Evolutionary conservation across 2,113 vertebrate species (phyloP).

Genomic region (Antechinus stuartii): DNA sequence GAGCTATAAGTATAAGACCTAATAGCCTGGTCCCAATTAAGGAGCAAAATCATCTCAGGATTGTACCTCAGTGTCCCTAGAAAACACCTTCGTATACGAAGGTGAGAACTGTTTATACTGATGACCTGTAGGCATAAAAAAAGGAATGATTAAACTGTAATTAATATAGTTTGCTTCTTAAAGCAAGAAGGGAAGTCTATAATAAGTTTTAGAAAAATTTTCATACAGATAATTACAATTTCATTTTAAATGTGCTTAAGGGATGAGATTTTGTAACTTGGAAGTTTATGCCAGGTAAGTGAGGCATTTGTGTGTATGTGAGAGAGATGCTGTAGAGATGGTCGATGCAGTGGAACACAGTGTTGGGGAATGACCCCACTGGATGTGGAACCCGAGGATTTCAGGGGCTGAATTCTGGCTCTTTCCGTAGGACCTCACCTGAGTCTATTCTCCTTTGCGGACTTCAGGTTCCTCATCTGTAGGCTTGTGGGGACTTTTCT

Average conservation of each 20-base stretch:
- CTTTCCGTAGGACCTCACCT: background rate
- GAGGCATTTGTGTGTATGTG: background rate
- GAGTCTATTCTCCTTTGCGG: background rate
- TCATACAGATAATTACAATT: background rate
- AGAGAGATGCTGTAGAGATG: too few relatives aligned
- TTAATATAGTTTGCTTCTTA: background rate
- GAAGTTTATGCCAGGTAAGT: background rate
- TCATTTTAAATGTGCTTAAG: background rate
- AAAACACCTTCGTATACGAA: background rate
- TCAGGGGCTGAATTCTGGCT: background rate
- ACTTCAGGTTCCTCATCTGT: background rate
- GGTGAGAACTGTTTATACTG: background rate
- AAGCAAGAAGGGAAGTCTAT: background rate
- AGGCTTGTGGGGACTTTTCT: background rate
- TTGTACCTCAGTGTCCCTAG: background rate
- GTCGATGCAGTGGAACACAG: too few relatives aligned
- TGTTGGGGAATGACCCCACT: background rate
- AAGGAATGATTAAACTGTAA: conserved; percentile 26
- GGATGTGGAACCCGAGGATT: background rate
- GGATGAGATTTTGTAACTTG: background rate
- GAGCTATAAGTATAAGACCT: background rate
- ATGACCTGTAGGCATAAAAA: background rate
- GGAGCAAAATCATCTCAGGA: background rate
- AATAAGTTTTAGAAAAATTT: background rate
- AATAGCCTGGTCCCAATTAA: background rate